phyloP scores from a whole-genome alignment of 1,140 invertebrate genomes.

The Bombus sibiricus region DNA sequence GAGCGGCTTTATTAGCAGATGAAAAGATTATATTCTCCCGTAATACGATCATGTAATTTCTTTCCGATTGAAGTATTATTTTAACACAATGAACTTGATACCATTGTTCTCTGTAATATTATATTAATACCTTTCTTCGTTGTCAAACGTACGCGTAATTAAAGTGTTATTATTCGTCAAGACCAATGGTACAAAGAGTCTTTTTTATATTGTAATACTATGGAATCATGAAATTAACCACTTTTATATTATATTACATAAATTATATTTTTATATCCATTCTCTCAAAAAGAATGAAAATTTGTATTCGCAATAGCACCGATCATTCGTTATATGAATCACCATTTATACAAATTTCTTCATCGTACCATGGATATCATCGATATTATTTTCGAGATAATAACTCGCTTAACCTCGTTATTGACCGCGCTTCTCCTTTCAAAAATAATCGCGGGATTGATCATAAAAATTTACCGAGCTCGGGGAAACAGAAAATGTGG shows the following conservation, averaged over 20 bases:
- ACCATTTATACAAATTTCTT: not conserved
- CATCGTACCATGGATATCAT: no score
- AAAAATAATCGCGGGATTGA: not conserved
- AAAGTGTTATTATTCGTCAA: not conserved
- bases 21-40: not conserved
- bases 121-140: not conserved
- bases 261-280: not conserved
- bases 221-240: not conserved
- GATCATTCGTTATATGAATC: not conserved
- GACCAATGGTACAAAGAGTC: not conserved
- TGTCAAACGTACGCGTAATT: not conserved
- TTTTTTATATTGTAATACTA: not conserved
- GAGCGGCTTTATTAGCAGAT: no score
- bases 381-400: not conserved
- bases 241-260: not conserved
- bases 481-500: not conserved
- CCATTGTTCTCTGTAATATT: not conserved
- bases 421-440: not conserved
- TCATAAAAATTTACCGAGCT: conserved; percentile 5
- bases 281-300: not conserved
- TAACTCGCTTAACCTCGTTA: not conserved
- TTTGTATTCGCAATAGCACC: not conserved
- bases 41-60: not conserved
- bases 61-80: not conserved
- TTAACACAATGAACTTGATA: not conserved